Evolutionary conservation across 1,140 invertebrate genomes (phyloP), one percentile per base, ranked within the genome.

Genomic region (Trachymyrmex cornetzi): DNA sequence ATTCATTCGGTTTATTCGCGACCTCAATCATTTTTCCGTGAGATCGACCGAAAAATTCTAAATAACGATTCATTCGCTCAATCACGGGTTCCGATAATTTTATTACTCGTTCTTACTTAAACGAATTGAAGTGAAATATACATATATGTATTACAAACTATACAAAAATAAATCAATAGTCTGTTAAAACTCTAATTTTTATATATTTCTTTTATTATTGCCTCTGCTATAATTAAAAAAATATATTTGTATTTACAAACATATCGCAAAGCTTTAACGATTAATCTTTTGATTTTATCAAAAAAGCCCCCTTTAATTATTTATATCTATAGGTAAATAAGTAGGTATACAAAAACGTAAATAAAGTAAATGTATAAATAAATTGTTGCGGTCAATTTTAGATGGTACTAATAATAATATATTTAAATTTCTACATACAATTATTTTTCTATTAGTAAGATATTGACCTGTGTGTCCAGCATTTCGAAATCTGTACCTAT

Each of bases 1-100:
- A 93, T 92, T 92, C 77, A 85, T 67, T 82, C 75, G 79, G 59
- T 88, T 92, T 90, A 86, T 79, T 85, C 84, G 87, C 77, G 84
- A 87, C 74, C 84, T 88, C 77, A 69, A 88, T 90, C 66, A 89
- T 88, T 91, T 86, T 87, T 66, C 80, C 80, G 69, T 50, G 71
- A 87, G 44, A 69, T 84, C 38, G 61, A 67, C 72, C 80, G 80
- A 77, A 34, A 72, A 34, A 69, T 69, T 44, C 14, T 30, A 27
- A 77, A 38, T 48, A 84, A 84, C 38, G 55, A 30, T 63, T 59
- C 48, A 74, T 74, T 38, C 53, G 19, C 38, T 34, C 44, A 75
- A 84, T 63, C 38, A 30, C 24, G 1, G 34, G 2, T 16, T 57
- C 27, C 48, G 12, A 34, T 34, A 61, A 84, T 74, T 74, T 75